Evolutionary conservation across 2,797 vertebrate species (phyloP), one percentile per base, ranked within the genome.

Genomic region (Alectoris magna): DNA sequence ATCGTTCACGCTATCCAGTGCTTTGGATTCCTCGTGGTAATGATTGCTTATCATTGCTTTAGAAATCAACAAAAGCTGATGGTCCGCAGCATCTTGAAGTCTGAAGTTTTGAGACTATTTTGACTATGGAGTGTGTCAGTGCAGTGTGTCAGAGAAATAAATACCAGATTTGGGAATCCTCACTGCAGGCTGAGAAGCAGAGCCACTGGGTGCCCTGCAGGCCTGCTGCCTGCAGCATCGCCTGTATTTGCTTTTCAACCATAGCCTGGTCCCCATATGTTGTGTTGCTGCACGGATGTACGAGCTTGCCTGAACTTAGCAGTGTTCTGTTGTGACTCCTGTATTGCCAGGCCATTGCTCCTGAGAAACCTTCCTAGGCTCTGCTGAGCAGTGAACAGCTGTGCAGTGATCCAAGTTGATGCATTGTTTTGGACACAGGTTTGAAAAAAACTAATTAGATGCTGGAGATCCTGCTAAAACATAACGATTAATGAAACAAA

Each of bases 121-220:
- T 53, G 27, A 17, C 27, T 53, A 29, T 53, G 27, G 27, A 53
- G 27, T 46, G 31, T 46, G 19, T 69, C 49, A 80, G 34, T n/a
- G 44, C 59, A 53, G 27, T 11, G 5, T 34, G 48, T 13, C 23
- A 34, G 19, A 74, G 70, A n/a, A n/a, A n/a, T n/a, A 78, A 91
- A 44, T 49, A 31, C 21, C 31, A 51, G 64, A 56, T 14, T 60
- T 21, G 85, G 71, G 39, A 3, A 0, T 46, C 46, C 51, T 67
- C 0, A 1, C 59, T 66, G 41, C 27, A 76, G 63, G n/a, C 49
- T 0, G 3, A 49, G 73, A 34, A n/a, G 55, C 31, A 9, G 15
- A 26, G 6, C 55, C 6, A 1, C 2, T 7, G 13, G 0, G 11
- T 78, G 31, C 67, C 41, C n/a, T 0, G 31, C 12, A 16, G 64